Evolutionary conservation across 2,113 vertebrate species (phyloP).

Genomic region (Eurypyga helias): DNA sequence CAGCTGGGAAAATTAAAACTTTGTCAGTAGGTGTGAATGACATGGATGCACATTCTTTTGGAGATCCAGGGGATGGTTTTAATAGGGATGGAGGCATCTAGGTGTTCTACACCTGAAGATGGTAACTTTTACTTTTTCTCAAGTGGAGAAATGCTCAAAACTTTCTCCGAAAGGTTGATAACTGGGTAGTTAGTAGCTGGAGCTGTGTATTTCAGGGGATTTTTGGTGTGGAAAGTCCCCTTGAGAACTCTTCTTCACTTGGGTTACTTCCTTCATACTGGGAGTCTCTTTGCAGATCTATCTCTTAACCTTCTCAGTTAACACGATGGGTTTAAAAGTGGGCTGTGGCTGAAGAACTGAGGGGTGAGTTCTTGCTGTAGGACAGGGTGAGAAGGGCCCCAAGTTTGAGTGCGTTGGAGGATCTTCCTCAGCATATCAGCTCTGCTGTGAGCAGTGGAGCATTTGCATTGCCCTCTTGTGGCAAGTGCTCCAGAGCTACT

Average conservation of each 20-base stretch:
- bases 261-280: neutral
- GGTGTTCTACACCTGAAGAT: neutral
- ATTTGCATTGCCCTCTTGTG: slow-evolving; percentile 59
- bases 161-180: neutral
- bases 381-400: neutral
- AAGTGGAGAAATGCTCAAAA: neutral
- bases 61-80: neutral
- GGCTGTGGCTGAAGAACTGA: fast-evolving
- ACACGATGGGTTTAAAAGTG: fast-evolving
- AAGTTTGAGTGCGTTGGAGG: neutral
- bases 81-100: neutral
- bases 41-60: fast-evolving
- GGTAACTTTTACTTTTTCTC: neutral
- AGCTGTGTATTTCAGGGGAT: neutral
- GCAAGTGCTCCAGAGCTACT: neutral
- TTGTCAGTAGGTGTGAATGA: fast-evolving
- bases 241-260: neutral
- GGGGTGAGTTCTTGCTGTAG: neutral
- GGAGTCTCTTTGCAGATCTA: neutral
- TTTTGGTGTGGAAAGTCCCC: slow-evolving; percentile 23
- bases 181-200: neutral
- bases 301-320: neutral
- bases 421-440: fast-evolving
- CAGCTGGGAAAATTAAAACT: neutral
- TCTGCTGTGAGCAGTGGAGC: fast-evolving